Evolutionary conservation across 2,113 vertebrate genomes (phyloP).

Genomic region (Strix aluco): DNA sequence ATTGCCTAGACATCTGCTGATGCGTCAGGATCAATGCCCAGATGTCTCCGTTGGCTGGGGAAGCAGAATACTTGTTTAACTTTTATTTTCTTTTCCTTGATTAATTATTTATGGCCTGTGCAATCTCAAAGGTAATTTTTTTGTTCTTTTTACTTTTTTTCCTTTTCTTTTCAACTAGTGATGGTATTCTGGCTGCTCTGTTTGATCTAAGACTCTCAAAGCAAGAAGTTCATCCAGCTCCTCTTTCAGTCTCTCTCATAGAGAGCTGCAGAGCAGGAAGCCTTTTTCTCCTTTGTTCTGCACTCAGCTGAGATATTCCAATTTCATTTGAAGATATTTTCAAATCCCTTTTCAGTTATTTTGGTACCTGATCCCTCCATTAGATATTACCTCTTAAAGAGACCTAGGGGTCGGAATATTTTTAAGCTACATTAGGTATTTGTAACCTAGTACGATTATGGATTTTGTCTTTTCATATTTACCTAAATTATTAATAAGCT

Average conservation of each 20-base stretch:
- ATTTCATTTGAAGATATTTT: background rate
- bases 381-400: background rate
- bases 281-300: background rate
- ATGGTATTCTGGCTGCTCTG: background rate
- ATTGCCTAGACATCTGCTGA: background rate
- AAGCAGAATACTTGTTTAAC: background rate
- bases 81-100: background rate
- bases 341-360: background rate
- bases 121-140: fast-evolving
- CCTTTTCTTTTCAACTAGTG: background rate
- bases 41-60: background rate
- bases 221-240: background rate
- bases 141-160: background rate
- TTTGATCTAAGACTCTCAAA: background rate
- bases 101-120: background rate
- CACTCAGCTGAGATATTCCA: background rate
- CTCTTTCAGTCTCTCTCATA: background rate
- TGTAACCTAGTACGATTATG: background rate
- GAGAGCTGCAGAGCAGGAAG: background rate
- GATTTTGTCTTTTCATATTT: background rate
- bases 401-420: background rate
- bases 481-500: background rate
- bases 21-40: background rate
- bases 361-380: background rate
- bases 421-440: background rate